Percentiles rank a stretch among this genome's conserved stretches.
Conservation (phyloP, 2,888 invertebrate species). For the Drosophila cracens region DNA sequence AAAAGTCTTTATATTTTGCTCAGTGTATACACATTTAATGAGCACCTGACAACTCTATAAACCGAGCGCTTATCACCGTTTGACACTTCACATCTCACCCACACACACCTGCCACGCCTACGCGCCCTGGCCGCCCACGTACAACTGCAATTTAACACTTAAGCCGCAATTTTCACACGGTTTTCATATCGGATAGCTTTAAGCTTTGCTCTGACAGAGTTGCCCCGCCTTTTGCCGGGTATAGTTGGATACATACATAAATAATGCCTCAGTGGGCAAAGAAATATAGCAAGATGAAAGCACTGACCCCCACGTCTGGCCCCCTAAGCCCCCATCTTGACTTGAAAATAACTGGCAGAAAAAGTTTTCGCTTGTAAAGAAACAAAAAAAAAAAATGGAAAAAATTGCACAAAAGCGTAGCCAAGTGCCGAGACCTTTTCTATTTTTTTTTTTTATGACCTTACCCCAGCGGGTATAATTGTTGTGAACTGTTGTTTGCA, state of each 20-base stretch:
- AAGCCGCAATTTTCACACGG: conserved; percentile 65
- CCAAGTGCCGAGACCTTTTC: conserved; percentile 13
- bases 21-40: conserved; percentile 54
- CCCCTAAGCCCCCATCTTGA: background rate
- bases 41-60: conserved; percentile 76
- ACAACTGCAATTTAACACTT: conserved; percentile 38
- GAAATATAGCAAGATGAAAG: conserved; percentile 58
- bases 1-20: background rate
- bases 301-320: conserved; percentile 27
- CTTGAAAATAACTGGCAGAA: conserved; percentile 36
- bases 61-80: conserved; percentile 64
- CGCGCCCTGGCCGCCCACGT: conserved; percentile 6
- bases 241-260: conserved; percentile 39
- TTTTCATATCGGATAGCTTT: conserved; percentile 68
- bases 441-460: conserved; percentile 15
- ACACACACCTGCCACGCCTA: background rate
- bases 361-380: conserved; percentile 52
- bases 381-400: background rate
- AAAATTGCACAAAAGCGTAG: conserved; percentile 60
- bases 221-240: conserved; percentile 4
- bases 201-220: conserved; percentile 48
- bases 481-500: conserved; percentile 18
- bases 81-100: conserved; percentile 36
- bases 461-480: conserved; percentile 41
- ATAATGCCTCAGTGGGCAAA: conserved; percentile 28